Percentiles rank a stretch among this genome's conserved stretches.
Conservation (phyloP, 2,113 vertebrate species). For the Melanerpes formicivorus region DNA sequence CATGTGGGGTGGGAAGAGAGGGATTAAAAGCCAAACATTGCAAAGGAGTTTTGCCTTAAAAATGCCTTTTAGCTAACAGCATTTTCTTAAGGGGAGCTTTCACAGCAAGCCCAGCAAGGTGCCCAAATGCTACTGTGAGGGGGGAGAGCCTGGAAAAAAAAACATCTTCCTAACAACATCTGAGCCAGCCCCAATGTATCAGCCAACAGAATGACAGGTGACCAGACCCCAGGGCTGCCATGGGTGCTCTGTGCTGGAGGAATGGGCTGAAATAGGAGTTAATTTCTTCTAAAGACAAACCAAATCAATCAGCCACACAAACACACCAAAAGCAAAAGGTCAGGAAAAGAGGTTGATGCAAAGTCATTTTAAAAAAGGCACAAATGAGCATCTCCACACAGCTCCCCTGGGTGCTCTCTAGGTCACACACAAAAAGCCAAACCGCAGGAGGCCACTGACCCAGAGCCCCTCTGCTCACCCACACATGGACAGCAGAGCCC, state of each 20-base stretch:
- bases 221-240: not conserved
- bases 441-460: not conserved
- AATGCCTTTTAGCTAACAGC: not conserved
- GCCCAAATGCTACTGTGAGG: not conserved
- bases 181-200: not conserved
- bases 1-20: not conserved
- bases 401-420: not conserved
- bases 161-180: not conserved
- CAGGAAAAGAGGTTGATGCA: not conserved
- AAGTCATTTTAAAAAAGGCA: not conserved
- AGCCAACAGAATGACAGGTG: accelerated
- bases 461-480: not conserved
- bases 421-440: not conserved
- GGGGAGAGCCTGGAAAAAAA: not conserved
- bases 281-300: not conserved
- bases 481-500: accelerated
- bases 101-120: not conserved
- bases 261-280: not conserved
- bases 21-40: not conserved
- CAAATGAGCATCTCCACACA: not conserved
- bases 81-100: not conserved
- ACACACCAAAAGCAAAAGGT: not conserved
- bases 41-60: not conserved
- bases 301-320: not conserved
- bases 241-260: not conserved